Base-by-base conservation (phyloP, 1,140 invertebrate species). In the Diabrotica undecimpunctata region DNA sequence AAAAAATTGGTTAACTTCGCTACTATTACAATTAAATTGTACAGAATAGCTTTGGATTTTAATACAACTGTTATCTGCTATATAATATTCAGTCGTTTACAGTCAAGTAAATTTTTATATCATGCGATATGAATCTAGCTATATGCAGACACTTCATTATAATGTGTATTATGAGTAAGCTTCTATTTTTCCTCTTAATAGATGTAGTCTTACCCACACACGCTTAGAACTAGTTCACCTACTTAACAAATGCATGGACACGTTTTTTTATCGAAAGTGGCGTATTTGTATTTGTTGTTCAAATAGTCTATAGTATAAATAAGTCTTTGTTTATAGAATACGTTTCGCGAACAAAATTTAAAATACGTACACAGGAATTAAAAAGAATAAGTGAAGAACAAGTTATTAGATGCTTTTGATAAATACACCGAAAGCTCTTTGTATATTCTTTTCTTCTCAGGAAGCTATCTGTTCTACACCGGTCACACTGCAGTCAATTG, bases 101-200 rank as follows among this genome's bases (percentile, higher is more conserved):
- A 37, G 11, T 57, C 54, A n/a, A 12, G 37, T 57, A 38, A 36
- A 41, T 57, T 37, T 7, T 5, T 38, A 37, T 36, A 7, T 25
- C 12, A 57, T 57, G 12, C 53, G 55, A 57, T 57, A 37, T n/a
- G 10, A 7, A 57, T 57, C 55, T 57, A 37, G 7, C 10, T 37
- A 57, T 41, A 37, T 37, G 10, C 55, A 57, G n/a, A 57, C 5
- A 6, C 55, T 11, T n/a, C 38, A 37, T 37, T 41, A 57, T 37
- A 57, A 37, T 8, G 25, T 57, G 25, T 57, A 57, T 57, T 57
- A 57, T 57, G 55, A 57, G 55, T 57, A 57, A 57, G 55, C 37
- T 37, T 57, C n/a, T 57, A 10, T 57, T 57, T 57, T 57, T 38
- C 36, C 12, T 55, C 10, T 55, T 55, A 55, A 55, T 55, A 14